Percentiles rank a stretch among this genome's conserved stretches.
Conservation (phyloP, 2,797 vertebrate species). For the Pseudochromis fuscus region DNA sequence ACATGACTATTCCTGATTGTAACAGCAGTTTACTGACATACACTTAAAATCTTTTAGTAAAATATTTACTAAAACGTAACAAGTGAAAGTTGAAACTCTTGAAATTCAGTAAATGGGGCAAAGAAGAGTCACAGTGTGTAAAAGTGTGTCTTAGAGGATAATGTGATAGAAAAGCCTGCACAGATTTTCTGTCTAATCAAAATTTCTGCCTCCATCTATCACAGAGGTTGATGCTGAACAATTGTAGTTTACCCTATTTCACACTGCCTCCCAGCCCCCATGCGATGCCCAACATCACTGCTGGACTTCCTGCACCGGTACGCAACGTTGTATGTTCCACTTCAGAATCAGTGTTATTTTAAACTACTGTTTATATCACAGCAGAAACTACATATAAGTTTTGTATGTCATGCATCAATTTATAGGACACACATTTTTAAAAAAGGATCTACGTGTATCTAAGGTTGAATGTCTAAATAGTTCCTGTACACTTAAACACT, state of each 20-base stretch:
- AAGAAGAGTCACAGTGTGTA: background rate
- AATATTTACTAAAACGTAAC: no score
- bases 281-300: constrained; percentile 87
- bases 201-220: constrained; percentile 44
- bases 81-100: background rate
- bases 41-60: background rate
- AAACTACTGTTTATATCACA: background rate
- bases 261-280: constrained; percentile 72
- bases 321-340: background rate
- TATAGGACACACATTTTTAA: background rate
- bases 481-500: constrained; percentile 22
- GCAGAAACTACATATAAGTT: background rate
- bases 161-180: background rate
- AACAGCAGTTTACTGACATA: background rate
- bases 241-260: constrained; percentile 85
- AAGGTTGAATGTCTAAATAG: constrained; percentile 18
- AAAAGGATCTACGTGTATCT: constrained; percentile 8
- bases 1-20: background rate
- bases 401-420: background rate
- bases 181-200: background rate
- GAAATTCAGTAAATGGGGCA: no score
- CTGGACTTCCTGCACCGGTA: constrained; percentile 87
- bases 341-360: background rate
- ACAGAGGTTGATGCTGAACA: constrained; percentile 72
- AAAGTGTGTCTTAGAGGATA: background rate